Conservation (phyloP, 1,140 invertebrate species). For the Aphaenogaster floridana region DNA sequence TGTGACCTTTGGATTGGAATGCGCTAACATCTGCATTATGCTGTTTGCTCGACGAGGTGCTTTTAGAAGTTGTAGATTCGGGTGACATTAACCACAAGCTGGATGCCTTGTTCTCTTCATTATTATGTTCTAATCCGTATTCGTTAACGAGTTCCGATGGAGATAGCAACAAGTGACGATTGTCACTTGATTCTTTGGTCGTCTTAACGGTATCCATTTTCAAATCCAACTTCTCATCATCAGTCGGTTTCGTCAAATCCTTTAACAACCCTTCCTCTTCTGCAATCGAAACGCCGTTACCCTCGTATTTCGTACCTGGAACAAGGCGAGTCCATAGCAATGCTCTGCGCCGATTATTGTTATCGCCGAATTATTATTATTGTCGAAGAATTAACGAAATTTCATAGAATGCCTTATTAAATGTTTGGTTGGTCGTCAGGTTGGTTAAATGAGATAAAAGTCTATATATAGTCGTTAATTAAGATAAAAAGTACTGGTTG, state of each 20-base stretch:
- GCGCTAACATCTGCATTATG: conserved; percentile 24
- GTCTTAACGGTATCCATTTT: conserved; percentile 65
- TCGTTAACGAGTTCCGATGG: conserved; percentile 51
- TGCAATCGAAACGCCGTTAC: conserved; percentile 74
- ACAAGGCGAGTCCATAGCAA: neutral
- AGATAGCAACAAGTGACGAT: conserved; percentile 53
- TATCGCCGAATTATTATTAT: too few species aligned
- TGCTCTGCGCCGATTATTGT: neutral
- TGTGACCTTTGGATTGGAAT: conserved; percentile 26
- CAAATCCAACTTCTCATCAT: conserved; percentile 57
- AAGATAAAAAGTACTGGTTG: too few species aligned
- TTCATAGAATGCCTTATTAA: neutral
- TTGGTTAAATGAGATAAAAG: too few species aligned
- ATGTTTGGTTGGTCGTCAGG: too few species aligned
- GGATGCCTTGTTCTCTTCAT: conserved; percentile 27
- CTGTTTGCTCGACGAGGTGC: conserved; percentile 56
- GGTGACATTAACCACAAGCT: conserved; percentile 59
- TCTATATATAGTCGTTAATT: too few species aligned
- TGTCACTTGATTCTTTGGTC: conserved; percentile 35
- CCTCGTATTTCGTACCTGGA: conserved; percentile 80
- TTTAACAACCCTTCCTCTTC: conserved; percentile 68
- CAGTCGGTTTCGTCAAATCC: conserved; percentile 54
- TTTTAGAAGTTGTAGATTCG: conserved; percentile 49
- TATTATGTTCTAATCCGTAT: conserved; percentile 27
- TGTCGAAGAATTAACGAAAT: neutral